Conservation (phyloP, 1,140 invertebrate genomes). For the Scaptomyza montana region DNA sequence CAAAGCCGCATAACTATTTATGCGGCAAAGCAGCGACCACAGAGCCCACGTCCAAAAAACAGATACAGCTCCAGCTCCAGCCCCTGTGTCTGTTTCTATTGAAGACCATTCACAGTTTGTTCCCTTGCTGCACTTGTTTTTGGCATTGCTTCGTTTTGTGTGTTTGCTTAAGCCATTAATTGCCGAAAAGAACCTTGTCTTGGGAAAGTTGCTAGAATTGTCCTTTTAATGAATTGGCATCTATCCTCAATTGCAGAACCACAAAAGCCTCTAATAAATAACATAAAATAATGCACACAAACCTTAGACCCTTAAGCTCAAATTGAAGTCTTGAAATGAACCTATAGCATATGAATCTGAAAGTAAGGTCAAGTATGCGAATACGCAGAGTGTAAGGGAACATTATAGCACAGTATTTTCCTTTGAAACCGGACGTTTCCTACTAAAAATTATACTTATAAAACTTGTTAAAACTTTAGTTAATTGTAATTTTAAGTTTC, state of each 20-base stretch:
- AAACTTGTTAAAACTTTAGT: neutral
- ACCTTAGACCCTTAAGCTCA: neutral
- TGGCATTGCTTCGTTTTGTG: constrained; percentile 25
- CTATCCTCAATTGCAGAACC: constrained; percentile 29
- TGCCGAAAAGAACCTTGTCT: constrained; percentile 45
- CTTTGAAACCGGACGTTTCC: no score
- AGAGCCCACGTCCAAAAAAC: neutral
- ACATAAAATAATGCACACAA: neutral
- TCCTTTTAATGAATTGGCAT: constrained; percentile 63
- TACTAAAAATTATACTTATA: no score
- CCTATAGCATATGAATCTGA: neutral
- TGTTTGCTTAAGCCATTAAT: constrained; percentile 49
- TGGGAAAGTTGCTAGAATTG: constrained; percentile 20
- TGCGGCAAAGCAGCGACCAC: constrained; percentile 32
- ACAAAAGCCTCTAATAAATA: constrained; percentile 36
- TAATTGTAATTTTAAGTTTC: constrained; percentile 17
- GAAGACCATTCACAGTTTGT: constrained; percentile 14
- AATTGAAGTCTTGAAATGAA: neutral
- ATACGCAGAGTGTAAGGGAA: no score
- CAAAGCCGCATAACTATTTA: constrained; percentile 83
- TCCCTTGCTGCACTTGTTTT: constrained; percentile 9
- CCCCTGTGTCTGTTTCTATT: constrained; percentile 19
- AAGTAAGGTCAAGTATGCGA: neutral
- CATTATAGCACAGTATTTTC: no score
- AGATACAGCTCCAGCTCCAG: neutral